Percentiles rank a stretch among this genome's conserved stretches.
phyloP scores from a whole-genome alignment of 1,140 invertebrate species.

The Uloborus diversus region DNA sequence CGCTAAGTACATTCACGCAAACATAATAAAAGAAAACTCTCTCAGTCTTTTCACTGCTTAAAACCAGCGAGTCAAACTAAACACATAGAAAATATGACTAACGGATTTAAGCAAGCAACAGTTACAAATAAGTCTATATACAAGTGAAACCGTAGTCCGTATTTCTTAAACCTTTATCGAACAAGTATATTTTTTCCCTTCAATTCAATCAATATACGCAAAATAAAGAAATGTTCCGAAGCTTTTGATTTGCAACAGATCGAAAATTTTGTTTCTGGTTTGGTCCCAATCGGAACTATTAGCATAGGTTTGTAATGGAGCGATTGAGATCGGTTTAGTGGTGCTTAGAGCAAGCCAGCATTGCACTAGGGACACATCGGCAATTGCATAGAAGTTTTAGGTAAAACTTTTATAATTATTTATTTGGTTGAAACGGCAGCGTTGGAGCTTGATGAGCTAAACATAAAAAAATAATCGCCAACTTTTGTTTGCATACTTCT shows the following conservation, averaged over 20 bases:
- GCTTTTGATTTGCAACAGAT: background rate
- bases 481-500: too few species aligned
- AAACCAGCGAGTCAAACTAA: constrained; percentile 27
- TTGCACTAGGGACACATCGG: too few species aligned
- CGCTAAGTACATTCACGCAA: too few species aligned
- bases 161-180: constrained; percentile 39
- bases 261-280: background rate
- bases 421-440: too few species aligned
- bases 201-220: background rate
- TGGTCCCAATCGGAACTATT: background rate
- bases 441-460: too few species aligned
- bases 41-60: constrained; percentile 13
- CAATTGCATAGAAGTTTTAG: too few species aligned
- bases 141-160: constrained; percentile 41
- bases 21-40: too few species aligned
- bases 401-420: too few species aligned
- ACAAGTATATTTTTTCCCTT: constrained; percentile 14
- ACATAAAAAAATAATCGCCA: too few species aligned
- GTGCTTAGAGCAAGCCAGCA: too few species aligned
- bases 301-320: constrained; percentile 7
- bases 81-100: constrained; percentile 29
- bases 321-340: too few species aligned
- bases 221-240: constrained; percentile 25
- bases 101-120: constrained; percentile 44
- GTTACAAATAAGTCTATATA: constrained; percentile 45